phyloP scores from a whole-genome alignment of 2,888 invertebrate genomes.

The Drosophila tanythrix region DNA sequence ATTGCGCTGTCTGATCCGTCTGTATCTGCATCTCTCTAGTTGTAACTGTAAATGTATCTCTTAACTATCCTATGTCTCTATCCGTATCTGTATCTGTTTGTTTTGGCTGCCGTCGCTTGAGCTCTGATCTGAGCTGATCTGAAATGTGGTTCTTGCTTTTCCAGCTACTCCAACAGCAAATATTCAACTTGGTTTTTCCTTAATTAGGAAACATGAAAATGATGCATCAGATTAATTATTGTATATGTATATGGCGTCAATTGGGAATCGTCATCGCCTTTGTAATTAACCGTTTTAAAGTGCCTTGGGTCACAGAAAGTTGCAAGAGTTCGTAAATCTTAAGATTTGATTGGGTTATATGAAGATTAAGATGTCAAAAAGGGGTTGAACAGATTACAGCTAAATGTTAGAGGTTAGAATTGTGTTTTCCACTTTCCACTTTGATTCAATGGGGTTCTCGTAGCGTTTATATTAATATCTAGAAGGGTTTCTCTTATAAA shows the following conservation, averaged over 20 bases:
- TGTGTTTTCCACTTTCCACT: not conserved
- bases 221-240: conserved; percentile 51
- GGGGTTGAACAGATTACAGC: conserved; percentile 48
- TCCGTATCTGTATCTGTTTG: conserved; percentile 35
- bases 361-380: conserved; percentile 21
- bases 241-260: conserved; percentile 18
- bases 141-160: conserved; percentile 1
- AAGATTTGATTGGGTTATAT: conserved; percentile 52
- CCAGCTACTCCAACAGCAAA: conserved; percentile 25
- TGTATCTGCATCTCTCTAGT: conserved; percentile 24
- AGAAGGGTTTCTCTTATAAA: not conserved
- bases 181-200: conserved; percentile 23
- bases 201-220: conserved; percentile 69
- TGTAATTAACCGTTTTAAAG: conserved; percentile 8
- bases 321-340: conserved; percentile 54
- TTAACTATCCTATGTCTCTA: conserved; percentile 24
- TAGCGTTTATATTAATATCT: not conserved
- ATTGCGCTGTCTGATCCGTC: conserved; percentile 57
- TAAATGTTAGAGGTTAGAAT: not conserved
- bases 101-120: conserved; percentile 60
- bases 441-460: not conserved
- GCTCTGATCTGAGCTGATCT: conserved; percentile 55
- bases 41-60: conserved; percentile 34
- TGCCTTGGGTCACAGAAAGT: conserved; percentile 69
- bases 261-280: conserved; percentile 24